Conservation (phyloP, 2,113 vertebrate genomes). For the Brachypteracias leptosomus region DNA sequence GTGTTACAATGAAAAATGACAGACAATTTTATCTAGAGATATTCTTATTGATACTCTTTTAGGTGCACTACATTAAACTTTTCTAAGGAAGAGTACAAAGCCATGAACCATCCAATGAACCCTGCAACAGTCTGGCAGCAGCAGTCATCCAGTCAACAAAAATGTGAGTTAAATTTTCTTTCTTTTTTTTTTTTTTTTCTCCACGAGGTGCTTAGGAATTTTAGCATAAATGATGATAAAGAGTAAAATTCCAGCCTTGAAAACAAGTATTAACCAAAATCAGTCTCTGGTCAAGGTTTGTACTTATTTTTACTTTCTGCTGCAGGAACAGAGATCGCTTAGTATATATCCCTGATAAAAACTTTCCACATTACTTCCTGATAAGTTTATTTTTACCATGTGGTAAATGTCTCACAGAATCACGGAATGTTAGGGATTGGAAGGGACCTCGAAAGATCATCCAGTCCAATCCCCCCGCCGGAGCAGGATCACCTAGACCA, state of each 20-base stretch:
- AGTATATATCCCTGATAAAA: not conserved
- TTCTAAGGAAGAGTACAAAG: too few species aligned
- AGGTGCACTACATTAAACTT: too few species aligned
- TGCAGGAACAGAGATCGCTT: not conserved
- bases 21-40: too few species aligned
- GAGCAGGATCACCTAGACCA: too few species aligned
- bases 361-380: not conserved
- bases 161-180: not conserved
- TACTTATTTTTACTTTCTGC: not conserved
- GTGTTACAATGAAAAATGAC: too few species aligned
- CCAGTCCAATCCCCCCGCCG: too few species aligned
- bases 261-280: not conserved
- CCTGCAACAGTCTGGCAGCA: not conserved
- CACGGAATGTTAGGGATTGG: too few species aligned
- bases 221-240: not conserved
- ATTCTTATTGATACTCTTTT: too few species aligned
- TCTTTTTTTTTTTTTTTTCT: not conserved
- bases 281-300: not conserved
- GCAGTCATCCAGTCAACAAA: not conserved
- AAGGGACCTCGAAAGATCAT: too few species aligned
- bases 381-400: constrained; percentile 15
- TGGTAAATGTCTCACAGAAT: not conserved
- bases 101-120: too few species aligned
- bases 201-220: not conserved
- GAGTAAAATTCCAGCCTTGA: not conserved